A percentile compares a stretch with the other conserved stretches of the same genome.
These are phyloP conservation scores for Enteromius viviparus DNA, from an alignment of 2,797 vertebrate species.

Conservation along the genomic window DNA sequence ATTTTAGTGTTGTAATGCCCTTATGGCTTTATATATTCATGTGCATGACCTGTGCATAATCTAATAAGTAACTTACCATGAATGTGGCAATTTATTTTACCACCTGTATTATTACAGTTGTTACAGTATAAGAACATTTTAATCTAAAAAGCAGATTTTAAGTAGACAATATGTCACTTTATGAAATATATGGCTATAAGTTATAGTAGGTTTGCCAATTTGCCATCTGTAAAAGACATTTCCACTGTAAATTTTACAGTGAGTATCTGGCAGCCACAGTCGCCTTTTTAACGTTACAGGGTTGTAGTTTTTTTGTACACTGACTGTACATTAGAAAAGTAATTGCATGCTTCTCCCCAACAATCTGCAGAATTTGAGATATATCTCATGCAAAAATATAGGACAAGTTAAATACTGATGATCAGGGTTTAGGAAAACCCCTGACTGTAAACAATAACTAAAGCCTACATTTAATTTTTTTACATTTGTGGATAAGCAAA, in stretches of 20 bases:
- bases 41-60: neutral
- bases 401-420: neutral
- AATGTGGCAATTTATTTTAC: neutral
- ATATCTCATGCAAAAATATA: neutral
- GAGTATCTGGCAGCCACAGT: neutral
- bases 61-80: neutral
- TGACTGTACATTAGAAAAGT: neutral
- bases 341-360: neutral
- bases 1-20: neutral
- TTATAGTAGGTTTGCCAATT: too few relatives aligned
- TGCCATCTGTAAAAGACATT: neutral
- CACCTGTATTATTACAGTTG: neutral
- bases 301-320: neutral
- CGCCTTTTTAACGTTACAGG: neutral
- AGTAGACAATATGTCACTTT: neutral
- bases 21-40: neutral
- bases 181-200: too few relatives aligned
- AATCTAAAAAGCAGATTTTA: neutral
- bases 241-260: neutral
- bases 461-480: neutral
- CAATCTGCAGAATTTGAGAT: neutral
- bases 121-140: neutral
- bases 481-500: neutral
- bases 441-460: neutral
- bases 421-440: neutral